These are phyloP conservation scores for Synergus gifuensis DNA, from an alignment of 2,888 invertebrate species.

Conservation along the genomic window DNA sequence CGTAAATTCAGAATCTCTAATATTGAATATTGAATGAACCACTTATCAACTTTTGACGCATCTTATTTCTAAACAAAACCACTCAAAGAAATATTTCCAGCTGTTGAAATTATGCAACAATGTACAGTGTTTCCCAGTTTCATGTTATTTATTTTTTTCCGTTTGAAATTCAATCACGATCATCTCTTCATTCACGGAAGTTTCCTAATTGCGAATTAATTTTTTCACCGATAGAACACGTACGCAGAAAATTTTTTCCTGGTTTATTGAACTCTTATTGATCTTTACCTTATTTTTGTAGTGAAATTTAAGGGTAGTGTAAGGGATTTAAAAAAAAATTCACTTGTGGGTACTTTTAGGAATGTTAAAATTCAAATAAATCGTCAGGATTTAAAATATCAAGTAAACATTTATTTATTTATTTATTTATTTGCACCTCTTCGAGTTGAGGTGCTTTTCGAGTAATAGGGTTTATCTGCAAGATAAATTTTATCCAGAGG, in stretches of 20 bases:
- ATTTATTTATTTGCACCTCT: no score
- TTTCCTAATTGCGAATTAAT: background rate
- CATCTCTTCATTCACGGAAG: background rate
- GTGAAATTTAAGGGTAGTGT: no score
- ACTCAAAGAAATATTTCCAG: background rate
- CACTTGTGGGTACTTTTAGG: no score
- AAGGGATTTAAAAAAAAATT: no score
- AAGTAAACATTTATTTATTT: no score
- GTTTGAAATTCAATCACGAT: background rate
- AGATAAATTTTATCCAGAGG: no score
- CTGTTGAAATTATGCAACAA: background rate
- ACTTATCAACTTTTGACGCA: slow-evolving; percentile 9
- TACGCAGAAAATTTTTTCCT: background rate
- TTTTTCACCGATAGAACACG: background rate
- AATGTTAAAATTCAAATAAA: no score
- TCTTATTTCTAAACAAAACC: background rate
- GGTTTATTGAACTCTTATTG: background rate
- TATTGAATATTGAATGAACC: slow-evolving; percentile 6
- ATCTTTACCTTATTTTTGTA: no score
- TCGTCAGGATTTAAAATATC: no score
- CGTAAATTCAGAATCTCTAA: background rate
- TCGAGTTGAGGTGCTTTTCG: no score
- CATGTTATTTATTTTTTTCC: background rate
- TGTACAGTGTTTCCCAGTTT: background rate
- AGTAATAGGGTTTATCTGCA: no score